These are phyloP conservation scores for Stichodactyla mertensii DNA, from an alignment of 64 coral and sea anemone species.

Conservation along the genomic window DNA sequence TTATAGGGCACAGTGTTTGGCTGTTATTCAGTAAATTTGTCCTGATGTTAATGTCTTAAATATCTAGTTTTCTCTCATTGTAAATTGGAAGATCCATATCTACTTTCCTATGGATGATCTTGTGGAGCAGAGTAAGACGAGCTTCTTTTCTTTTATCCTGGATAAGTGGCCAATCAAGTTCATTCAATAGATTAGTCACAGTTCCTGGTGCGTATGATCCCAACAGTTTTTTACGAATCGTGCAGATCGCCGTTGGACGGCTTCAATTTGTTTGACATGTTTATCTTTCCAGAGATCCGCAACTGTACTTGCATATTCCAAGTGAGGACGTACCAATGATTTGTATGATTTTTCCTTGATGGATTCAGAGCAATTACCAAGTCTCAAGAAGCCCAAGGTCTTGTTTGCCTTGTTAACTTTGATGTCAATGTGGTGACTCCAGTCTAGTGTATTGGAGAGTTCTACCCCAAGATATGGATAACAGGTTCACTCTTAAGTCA, in stretches of 20 bases:
- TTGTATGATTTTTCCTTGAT: not conserved
- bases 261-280: not conserved
- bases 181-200: too few species aligned
- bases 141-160: too few species aligned
- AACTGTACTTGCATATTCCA: slow-evolving; percentile 6
- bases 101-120: too few species aligned
- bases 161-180: too few species aligned
- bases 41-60: too few species aligned
- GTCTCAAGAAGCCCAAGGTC: slow-evolving; percentile 4
- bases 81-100: too few species aligned
- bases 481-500: slow-evolving; percentile 26
- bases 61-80: too few species aligned
- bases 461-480: not conserved
- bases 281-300: not conserved
- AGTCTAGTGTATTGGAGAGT: not conserved
- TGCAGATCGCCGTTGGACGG: not conserved
- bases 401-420: not conserved
- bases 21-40: too few species aligned
- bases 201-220: not conserved
- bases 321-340: not conserved
- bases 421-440: not conserved
- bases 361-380: not conserved
- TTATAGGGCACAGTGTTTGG: too few species aligned
- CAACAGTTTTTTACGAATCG: not conserved
- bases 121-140: too few species aligned